Evolutionary conservation across 2,888 invertebrate genomes (phyloP).

Genomic region (Polydrusus cervinus): DNA sequence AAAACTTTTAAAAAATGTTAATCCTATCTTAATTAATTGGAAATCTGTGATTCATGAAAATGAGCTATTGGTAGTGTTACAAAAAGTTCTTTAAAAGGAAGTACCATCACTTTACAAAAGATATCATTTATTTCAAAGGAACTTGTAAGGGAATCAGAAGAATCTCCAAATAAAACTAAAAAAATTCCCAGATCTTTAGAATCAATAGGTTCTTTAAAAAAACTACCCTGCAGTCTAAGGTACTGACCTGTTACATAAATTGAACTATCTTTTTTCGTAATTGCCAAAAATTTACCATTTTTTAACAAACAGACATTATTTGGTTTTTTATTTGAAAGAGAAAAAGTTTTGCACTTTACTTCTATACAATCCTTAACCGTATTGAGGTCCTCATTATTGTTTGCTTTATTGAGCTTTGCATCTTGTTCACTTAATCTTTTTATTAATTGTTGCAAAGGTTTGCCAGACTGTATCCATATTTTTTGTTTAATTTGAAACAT

Average conservation of each 20-base stretch:
- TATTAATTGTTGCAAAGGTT: constrained; percentile 48
- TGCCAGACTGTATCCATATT: constrained; percentile 51
- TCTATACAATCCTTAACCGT: neutral
- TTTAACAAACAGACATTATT: neutral
- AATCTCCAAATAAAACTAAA: too few relatives aligned
- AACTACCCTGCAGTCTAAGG: neutral
- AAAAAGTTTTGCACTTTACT: neutral
- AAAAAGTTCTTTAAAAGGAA: too few relatives aligned
- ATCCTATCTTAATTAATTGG: too few relatives aligned
- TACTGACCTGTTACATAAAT: neutral
- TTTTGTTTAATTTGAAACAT: constrained; percentile 54
- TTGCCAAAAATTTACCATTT: neutral
- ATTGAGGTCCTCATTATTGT: neutral
- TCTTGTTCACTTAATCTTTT: constrained; percentile 42
- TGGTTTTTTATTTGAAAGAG: neutral
- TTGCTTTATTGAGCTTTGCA: constrained; percentile 1
- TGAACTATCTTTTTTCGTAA: neutral
- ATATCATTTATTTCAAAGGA: too few relatives aligned
- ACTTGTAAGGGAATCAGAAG: too few relatives aligned
- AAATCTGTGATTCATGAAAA: too few relatives aligned
- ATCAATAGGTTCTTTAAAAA: neutral
- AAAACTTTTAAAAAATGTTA: too few relatives aligned
- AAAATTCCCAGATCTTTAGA: too few relatives aligned
- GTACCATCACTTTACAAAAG: too few relatives aligned
- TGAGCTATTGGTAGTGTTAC: too few relatives aligned